Evolutionary conservation across 2,113 vertebrate species (phyloP).

Genomic region (Thamnaconus septentrionalis): DNA sequence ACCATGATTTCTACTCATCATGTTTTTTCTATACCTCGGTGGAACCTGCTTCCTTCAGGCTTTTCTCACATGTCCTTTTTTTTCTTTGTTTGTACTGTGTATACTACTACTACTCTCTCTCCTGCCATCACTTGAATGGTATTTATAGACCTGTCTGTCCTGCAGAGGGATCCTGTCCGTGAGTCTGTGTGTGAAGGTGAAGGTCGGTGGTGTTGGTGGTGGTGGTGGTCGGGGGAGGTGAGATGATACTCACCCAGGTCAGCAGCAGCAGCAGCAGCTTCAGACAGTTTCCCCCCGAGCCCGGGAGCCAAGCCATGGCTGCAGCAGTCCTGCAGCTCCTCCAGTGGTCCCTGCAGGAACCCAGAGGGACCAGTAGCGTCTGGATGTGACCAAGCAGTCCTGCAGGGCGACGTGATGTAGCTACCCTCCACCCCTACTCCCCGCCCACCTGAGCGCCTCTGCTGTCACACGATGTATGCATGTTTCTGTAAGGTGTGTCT

Average conservation of each 20-base stretch:
- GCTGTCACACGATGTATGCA: slow-evolving; percentile 3
- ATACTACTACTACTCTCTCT: too few relatives aligned
- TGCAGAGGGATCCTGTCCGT: background rate
- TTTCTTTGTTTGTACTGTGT: too few relatives aligned
- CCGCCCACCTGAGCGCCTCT: background rate
- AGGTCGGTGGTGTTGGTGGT: background rate
- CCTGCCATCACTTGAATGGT: too few relatives aligned
- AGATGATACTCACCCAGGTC: slow-evolving; percentile 53
- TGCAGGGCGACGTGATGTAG: background rate
- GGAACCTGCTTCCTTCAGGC: too few relatives aligned
- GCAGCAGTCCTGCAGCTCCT: background rate
- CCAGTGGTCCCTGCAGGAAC: background rate
- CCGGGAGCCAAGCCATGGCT: background rate
- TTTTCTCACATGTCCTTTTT: too few relatives aligned
- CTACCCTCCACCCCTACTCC: slow-evolving; percentile 1
- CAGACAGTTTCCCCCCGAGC: slow-evolving; percentile 27
- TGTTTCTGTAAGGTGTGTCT: slow-evolving; percentile 46
- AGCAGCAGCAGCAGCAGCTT: slow-evolving; percentile 35
- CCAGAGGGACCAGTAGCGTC: background rate
- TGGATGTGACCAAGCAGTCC: background rate
- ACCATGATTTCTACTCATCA: too few relatives aligned
- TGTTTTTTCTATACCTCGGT: too few relatives aligned
- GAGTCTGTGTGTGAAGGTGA: background rate
- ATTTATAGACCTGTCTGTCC: too few relatives aligned
- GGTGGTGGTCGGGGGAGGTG: background rate